A percentile compares a stretch with the other conserved stretches of the same genome.
These are phyloP conservation scores for Ctenochaetus hawaiiensis DNA, from an alignment of 2,797 vertebrate genomes.

Conservation along the genomic window DNA sequence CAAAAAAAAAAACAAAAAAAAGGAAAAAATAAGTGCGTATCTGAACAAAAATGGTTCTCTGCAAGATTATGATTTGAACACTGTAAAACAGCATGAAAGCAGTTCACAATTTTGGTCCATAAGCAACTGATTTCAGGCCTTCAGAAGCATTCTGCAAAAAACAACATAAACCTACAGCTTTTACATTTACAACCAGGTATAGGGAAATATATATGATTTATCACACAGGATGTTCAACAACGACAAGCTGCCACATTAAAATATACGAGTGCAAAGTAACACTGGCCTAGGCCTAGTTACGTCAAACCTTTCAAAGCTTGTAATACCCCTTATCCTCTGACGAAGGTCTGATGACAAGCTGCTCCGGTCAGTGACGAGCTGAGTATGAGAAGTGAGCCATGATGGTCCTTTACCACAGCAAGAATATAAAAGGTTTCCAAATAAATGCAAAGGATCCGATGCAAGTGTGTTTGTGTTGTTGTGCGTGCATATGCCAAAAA, in stretches of 20 bases:
- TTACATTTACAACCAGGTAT: slow-evolving; percentile 25
- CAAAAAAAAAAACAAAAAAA: slow-evolving; percentile 44
- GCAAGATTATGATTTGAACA: slow-evolving; percentile 8
- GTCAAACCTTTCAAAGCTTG: slow-evolving; percentile 88
- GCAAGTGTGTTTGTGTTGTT: slow-evolving; percentile 19
- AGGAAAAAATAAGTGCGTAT: slow-evolving; percentile 38
- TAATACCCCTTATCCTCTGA: slow-evolving; percentile 89
- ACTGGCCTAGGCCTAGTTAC: slow-evolving; percentile 73
- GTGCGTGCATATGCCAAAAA: slow-evolving; percentile 31
- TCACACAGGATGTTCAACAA: slow-evolving; percentile 45
- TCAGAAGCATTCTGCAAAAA: background rate
- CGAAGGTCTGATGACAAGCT: slow-evolving; percentile 87
- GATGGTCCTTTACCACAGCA: slow-evolving; percentile 61
- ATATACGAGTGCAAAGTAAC: slow-evolving; percentile 72
- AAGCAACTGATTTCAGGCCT: background rate
- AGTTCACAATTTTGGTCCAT: background rate
- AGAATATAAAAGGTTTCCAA: slow-evolving; percentile 67
- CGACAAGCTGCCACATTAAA: slow-evolving; percentile 72
- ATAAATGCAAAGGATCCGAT: slow-evolving; percentile 49
- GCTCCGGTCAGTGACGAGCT: slow-evolving; percentile 83
- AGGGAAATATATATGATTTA: slow-evolving; percentile 56
- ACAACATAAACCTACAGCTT: slow-evolving; percentile 14
- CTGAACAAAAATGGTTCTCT: slow-evolving; percentile 22
- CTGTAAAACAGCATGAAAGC: background rate
- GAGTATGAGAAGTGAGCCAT: slow-evolving; percentile 71